Evolutionary conservation across 2,797 vertebrate species (phyloP), one percentile per base, ranked within the genome.

Genomic region (Karalla daura): DNA sequence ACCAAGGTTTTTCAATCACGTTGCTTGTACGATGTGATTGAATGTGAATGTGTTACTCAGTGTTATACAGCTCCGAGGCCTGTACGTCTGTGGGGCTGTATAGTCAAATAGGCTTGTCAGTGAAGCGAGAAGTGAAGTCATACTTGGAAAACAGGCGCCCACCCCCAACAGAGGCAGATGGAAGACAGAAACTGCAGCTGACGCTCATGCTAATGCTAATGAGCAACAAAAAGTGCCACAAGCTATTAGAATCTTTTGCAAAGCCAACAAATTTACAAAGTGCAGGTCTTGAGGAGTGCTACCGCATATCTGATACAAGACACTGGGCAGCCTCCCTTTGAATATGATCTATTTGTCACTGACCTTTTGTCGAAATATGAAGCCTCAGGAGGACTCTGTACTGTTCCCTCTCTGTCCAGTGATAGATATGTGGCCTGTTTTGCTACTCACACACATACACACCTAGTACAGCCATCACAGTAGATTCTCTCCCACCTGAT

Each of bases 401-500:
- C 55, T 23, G 5, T 46, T 53, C 55, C 18, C 13, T 27, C 12
- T 51, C 37, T 14, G 21, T 50, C 23, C 36, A 18, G 40, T 67
- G 11, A 37, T 40, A 58, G 62, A 32, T 24, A 10, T 52, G 62
- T 14, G 10, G 28, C 28, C 10, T 4, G 44, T 54, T 35, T 30
- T 55, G 27, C 33, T 65, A 18, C 39, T 46, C 67, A 28, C 52
- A 69, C 61, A 75, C 64, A 76, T 58, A 70, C 63, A 83, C 25
- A 62, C 40, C 51, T 67, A 80, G 75, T 67, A 70, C 47, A 75
- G 58, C 80, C 49, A 72, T 85, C 51, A 32, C 18, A 24, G 35
- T 13, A 50, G 76, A 85, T 77, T 76, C 70, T 71, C 76, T 37
- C 70, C 46, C 20, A n/a, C 21, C 35, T 46, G 60, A 75, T 78